Evolutionary conservation across 2,797 vertebrate genomes (phyloP), one percentile per base, ranked within the genome.

Genomic region (Enteromius fasciolatus): DNA sequence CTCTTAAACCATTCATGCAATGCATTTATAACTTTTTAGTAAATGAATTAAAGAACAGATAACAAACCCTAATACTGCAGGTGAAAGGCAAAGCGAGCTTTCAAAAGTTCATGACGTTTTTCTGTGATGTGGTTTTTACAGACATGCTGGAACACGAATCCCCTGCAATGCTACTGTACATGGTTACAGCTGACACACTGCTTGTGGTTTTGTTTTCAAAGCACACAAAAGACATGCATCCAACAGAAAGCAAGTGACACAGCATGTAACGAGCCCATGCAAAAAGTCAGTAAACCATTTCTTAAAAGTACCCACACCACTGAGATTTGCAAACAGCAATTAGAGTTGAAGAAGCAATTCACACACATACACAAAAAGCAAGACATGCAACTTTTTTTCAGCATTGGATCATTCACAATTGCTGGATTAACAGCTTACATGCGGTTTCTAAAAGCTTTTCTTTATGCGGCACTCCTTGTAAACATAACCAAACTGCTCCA

Each of bases 231-330:
- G 3, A 41, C 52, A 75, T 67, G 61, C 80, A 81, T 81, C 11
- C 31, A 66, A 67, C 15, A 66, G 41, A 80, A 41, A 68, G 61
- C 81, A 70, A 69, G 44, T 61, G 15, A n/a, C 59, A 69, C 18
- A 68, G 52, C 52, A n/a, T 48, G 66, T 77, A 69, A 83, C 36
- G 76, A 83, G 74, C 50, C 31, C 81, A 83, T 83, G 81, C 81
- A 77, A 12, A 44, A 82, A 76, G 80, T 46, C 61, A 44, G 78
- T 57, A 79, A 80, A 28, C 39, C 50, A 59, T 83, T 76, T 82
- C 39, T 18, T 48, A 77, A 66, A 76, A 67, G 18, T 20, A 76
- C 52, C 74, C 75, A 77, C 50, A 83, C 66, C 75, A 76, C 2
- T 61, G 80, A 33, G 17, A 75, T 78, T 70, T 48, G n/a, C 54